phyloP scores from a whole-genome alignment of 37 sponge, comb jelly and placozoan species.

The Axinella damicornis region DNA sequence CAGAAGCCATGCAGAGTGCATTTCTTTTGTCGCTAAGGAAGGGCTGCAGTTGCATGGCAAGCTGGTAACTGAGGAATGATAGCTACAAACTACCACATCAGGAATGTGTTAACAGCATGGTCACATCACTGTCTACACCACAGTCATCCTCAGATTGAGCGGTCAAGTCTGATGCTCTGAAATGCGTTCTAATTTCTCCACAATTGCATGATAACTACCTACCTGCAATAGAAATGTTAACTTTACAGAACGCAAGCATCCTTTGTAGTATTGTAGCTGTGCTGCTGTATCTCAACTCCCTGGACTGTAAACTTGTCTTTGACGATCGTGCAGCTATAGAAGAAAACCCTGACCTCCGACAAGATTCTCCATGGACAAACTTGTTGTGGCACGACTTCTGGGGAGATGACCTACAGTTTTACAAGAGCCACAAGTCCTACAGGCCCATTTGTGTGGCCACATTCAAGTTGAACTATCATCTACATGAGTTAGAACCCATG shows the following conservation, averaged over 20 bases:
- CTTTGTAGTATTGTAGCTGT: slow-evolving; percentile 50
- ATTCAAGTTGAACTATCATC: slow-evolving; percentile 78
- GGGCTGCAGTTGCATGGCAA: too few species aligned
- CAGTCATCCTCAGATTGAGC: too few species aligned
- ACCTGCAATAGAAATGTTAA: too few species aligned
- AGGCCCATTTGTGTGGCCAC: slow-evolving; percentile 87
- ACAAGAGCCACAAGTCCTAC: slow-evolving; percentile 93
- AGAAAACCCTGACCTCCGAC: slow-evolving; percentile 77
- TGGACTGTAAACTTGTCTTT: slow-evolving; percentile 81
- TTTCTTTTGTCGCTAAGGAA: too few species aligned
- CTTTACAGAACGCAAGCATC: not conserved
- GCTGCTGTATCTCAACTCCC: slow-evolving; percentile 76
- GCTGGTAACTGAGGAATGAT: too few species aligned
- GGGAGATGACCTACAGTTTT: slow-evolving; percentile 81
- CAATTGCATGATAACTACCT: too few species aligned
- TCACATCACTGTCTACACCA: too few species aligned
- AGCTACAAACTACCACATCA: too few species aligned
- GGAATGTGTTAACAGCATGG: too few species aligned
- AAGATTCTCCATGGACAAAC: slow-evolving; percentile 71
- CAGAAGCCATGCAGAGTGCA: too few species aligned
- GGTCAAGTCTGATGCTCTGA: too few species aligned
- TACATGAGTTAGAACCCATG: slow-evolving; percentile 69
- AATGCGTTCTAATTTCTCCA: too few species aligned
- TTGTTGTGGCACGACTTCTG: slow-evolving; percentile 92
- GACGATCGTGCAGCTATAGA: slow-evolving; percentile 91